Conservation (phyloP, 2,113 vertebrate genomes). For the Cochlearius cochlearius region DNA sequence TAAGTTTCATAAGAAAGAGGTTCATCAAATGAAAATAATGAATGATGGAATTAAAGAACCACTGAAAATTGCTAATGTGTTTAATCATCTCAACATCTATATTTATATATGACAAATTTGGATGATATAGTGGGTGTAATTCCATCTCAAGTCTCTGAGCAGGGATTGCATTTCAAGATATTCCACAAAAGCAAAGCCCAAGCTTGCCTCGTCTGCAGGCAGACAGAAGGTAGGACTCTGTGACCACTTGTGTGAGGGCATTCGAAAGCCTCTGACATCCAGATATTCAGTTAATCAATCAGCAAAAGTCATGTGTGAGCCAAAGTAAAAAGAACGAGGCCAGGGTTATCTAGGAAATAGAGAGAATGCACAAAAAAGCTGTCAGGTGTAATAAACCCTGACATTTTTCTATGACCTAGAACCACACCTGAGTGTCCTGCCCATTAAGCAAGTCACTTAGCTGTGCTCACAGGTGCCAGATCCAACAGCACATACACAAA, state of each 20-base stretch:
- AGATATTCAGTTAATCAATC: not conserved
- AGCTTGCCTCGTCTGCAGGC: not conserved
- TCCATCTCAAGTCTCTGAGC: constrained; percentile 20
- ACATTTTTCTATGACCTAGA: not conserved
- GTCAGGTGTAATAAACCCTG: not conserved
- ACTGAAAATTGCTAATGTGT: constrained; percentile 62
- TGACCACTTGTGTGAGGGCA: not conserved
- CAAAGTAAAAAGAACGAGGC: not conserved
- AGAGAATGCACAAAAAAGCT: not conserved
- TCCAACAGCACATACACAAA: not conserved
- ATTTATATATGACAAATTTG: constrained; percentile 66
- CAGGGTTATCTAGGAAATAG: not conserved
- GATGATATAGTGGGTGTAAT: constrained; percentile 37
- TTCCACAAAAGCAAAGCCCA: not conserved
- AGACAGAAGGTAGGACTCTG: not conserved
- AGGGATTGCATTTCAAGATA: not conserved
- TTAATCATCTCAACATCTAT: constrained; percentile 67
- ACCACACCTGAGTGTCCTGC: not conserved
- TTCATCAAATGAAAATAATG: constrained; percentile 69
- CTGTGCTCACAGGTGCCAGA: not conserved
- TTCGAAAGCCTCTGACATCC: not conserved
- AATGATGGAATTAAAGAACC: constrained; percentile 60
- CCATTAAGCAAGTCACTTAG: not conserved
- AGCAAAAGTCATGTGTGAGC: not conserved
- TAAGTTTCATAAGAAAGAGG: constrained; percentile 62